Conservation (phyloP, 2,888 invertebrate species). For the Drosophila acutilabella region DNA sequence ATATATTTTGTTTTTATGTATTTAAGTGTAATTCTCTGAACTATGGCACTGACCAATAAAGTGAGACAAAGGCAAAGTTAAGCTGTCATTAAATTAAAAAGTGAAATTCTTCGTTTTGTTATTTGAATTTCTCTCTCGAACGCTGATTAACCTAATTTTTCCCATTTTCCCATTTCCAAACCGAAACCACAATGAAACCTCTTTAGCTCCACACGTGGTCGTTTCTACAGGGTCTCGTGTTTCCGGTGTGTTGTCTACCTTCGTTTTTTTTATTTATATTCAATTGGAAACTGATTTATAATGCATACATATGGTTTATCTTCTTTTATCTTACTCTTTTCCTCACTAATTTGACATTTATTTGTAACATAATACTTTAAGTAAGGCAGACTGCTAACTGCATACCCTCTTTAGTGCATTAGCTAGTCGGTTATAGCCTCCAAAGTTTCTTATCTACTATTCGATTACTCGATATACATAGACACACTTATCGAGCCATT, state of each 20-base stretch:
- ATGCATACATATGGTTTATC: constrained; percentile 45
- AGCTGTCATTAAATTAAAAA: constrained; percentile 25
- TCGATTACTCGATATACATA: constrained; percentile 42
- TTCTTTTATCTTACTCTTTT: constrained; percentile 27
- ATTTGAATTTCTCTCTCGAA: constrained; percentile 48
- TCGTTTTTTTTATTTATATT: constrained; percentile 2
- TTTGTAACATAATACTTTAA: constrained; percentile 43
- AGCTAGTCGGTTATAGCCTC: neutral
- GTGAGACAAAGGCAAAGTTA: constrained; percentile 5
- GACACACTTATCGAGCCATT: constrained; percentile 39
- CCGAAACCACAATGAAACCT: constrained; percentile 59
- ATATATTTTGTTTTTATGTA: neutral
- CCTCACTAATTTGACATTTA: constrained; percentile 65
- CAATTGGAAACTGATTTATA: constrained; percentile 65
- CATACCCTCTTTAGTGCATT: neutral
- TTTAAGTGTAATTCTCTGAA: constrained; percentile 12
- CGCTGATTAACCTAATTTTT: constrained; percentile 58
- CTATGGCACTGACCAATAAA: constrained; percentile 4
- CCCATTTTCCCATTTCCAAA: constrained; percentile 38
- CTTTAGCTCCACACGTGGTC: constrained; percentile 50
- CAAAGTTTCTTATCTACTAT: constrained; percentile 23
- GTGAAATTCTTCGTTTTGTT: constrained; percentile 49
- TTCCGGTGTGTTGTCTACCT: constrained; percentile 49
- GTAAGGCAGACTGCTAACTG: neutral
- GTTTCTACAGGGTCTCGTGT: constrained; percentile 50